Conservation (phyloP, 2,888 invertebrate genomes). For the Geophilus truncorum region DNA sequence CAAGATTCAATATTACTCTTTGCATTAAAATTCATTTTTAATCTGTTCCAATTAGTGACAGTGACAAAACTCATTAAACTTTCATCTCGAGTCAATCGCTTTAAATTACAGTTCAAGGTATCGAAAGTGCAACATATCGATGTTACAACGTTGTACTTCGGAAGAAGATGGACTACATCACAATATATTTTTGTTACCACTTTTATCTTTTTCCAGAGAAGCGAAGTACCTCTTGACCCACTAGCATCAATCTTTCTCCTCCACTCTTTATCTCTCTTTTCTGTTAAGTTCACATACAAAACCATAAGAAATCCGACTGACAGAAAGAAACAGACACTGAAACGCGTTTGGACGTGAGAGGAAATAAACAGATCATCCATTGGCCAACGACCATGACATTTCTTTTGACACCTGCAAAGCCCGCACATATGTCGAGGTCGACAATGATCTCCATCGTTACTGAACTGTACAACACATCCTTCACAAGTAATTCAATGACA, state of each 20-base stretch:
- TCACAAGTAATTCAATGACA: background rate
- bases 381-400: background rate
- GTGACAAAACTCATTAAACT: background rate
- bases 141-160: background rate
- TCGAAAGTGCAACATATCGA: background rate
- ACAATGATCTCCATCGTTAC: background rate
- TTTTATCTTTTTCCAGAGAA: background rate
- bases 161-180: background rate
- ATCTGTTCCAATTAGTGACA: background rate
- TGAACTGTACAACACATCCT: background rate
- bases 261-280: background rate
- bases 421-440: background rate
- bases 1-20: background rate
- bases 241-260: background rate
- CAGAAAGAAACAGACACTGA: background rate
- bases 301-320: conserved; percentile 8
- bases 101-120: no score
- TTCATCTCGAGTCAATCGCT: no score
- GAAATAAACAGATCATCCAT: conserved; percentile 10
- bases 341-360: background rate
- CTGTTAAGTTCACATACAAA: background rate
- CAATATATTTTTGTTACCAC: conserved; percentile 15
- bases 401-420: background rate
- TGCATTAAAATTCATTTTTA: background rate
- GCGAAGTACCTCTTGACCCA: conserved; percentile 12